A percentile compares a stretch with the other conserved stretches of the same genome.
These are phyloP conservation scores for Balearica regulorum DNA, from an alignment of 2,797 vertebrate genomes.

Conservation along the genomic window DNA sequence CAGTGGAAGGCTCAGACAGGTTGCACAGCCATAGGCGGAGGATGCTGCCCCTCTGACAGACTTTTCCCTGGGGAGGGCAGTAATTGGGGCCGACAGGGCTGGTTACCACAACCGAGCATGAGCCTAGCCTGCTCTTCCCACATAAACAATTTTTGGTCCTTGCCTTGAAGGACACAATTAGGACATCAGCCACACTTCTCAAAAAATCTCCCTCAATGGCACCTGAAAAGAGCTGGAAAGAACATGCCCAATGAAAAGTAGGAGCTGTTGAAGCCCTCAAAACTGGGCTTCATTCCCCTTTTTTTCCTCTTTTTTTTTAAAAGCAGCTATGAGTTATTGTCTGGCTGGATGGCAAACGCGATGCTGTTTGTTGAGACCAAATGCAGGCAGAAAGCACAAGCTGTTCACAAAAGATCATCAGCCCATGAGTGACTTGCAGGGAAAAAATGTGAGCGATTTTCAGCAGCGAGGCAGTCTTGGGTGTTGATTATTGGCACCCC, in stretches of 20 bases:
- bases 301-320: neutral
- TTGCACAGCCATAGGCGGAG: neutral
- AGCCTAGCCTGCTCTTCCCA: neutral
- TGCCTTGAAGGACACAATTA: neutral
- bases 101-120: neutral
- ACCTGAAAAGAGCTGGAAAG: neutral
- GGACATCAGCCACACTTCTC: neutral
- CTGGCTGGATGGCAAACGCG: neutral
- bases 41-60: neutral
- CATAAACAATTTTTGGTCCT: neutral
- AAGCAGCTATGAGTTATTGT: neutral
- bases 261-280: neutral
- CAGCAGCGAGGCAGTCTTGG: neutral
- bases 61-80: neutral
- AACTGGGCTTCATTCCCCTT: neutral
- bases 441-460: slow-evolving; percentile 25
- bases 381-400: neutral
- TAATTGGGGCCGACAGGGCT: neutral
- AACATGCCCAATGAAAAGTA: neutral
- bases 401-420: neutral
- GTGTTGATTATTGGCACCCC: neutral
- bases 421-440: neutral
- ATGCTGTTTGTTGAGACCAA: neutral
- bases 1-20: neutral
- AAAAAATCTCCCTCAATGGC: neutral